phyloP scores from a whole-genome alignment of 2,888 invertebrate species.

The Epirrhoe alternata region DNA sequence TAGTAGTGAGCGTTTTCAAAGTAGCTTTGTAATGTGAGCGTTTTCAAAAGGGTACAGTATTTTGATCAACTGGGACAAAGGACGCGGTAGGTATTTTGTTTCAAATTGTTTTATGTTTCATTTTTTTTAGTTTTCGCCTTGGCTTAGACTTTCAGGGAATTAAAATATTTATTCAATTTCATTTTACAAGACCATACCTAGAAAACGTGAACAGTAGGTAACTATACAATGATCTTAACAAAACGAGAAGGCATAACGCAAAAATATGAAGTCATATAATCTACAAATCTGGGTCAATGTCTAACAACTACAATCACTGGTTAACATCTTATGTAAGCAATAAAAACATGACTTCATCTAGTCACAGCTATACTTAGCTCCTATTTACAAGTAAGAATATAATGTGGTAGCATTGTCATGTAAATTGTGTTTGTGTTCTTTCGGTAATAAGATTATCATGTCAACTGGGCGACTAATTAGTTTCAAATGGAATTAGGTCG shows the following conservation, averaged over 20 bases:
- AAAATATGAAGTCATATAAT: not conserved
- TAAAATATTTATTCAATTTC: too few relatives aligned
- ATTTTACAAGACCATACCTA: too few relatives aligned
- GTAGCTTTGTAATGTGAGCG: slow-evolving; percentile 2
- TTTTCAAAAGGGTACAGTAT: slow-evolving; percentile 1
- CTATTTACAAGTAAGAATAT: slow-evolving; percentile 1
- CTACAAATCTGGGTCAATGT: slow-evolving; percentile 27
- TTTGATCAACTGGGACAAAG: not conserved
- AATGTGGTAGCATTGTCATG: slow-evolving; percentile 27
- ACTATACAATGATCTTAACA: not conserved
- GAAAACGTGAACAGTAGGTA: not conserved
- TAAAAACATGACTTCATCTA: slow-evolving; percentile 38
- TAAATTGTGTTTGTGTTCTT: slow-evolving; percentile 27
- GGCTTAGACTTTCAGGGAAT: too few relatives aligned
- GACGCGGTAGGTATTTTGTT: not conserved
- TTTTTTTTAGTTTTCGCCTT: too few relatives aligned
- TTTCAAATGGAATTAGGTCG: too few relatives aligned
- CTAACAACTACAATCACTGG: slow-evolving; percentile 30
- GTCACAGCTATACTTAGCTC: slow-evolving; percentile 38
- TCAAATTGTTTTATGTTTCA: too few relatives aligned
- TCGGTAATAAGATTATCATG: slow-evolving; percentile 14
- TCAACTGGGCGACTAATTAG: slow-evolving; percentile 7
- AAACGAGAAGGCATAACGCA: not conserved
- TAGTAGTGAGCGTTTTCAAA: slow-evolving; percentile 1
- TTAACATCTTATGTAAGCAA: slow-evolving; percentile 30